These are phyloP conservation scores for Diachasmimorpha longicaudata DNA, from an alignment of 1,140 invertebrate species.

Conservation along the genomic window DNA sequence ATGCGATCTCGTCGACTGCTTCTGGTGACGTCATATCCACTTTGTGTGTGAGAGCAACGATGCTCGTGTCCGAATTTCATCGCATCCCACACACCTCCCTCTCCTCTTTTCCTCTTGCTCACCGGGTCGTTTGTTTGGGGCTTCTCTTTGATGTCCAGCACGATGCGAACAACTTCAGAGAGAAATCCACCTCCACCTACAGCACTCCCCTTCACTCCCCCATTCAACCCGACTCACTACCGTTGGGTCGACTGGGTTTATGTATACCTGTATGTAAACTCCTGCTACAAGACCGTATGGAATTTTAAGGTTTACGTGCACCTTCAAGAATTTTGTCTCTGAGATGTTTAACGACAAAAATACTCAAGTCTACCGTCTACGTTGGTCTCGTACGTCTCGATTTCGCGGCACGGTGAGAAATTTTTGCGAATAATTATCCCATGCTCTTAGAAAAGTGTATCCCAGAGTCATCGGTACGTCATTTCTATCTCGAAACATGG, in stretches of 20 bases:
- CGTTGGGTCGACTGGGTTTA: neutral
- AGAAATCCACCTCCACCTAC: constrained; percentile 26
- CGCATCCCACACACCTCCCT: constrained; percentile 39
- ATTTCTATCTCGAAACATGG: too few relatives aligned
- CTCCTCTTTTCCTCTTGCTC: constrained; percentile 14
- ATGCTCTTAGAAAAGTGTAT: too few relatives aligned
- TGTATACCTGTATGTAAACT: constrained; percentile 9
- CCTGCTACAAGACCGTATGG: neutral
- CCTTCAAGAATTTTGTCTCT: neutral
- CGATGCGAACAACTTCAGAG: constrained; percentile 38
- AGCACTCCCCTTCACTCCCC: neutral
- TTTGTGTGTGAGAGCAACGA: constrained; percentile 36
- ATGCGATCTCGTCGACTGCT: constrained; percentile 30
- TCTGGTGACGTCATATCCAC: constrained; percentile 48
- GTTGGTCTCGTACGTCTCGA: too few relatives aligned
- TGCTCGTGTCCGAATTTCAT: constrained; percentile 50
- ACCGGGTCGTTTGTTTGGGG: constrained; percentile 42
- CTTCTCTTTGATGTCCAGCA: constrained; percentile 51
- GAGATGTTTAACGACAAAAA: neutral
- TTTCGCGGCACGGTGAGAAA: too few relatives aligned
- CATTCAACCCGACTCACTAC: neutral
- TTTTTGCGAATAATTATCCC: too few relatives aligned
- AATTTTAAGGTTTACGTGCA: neutral
- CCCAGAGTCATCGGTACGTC: too few relatives aligned
- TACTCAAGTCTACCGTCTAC: too few relatives aligned